Conservation (phyloP, 2,797 vertebrate genomes). For the Sebastiscus albofasciatus region DNA sequence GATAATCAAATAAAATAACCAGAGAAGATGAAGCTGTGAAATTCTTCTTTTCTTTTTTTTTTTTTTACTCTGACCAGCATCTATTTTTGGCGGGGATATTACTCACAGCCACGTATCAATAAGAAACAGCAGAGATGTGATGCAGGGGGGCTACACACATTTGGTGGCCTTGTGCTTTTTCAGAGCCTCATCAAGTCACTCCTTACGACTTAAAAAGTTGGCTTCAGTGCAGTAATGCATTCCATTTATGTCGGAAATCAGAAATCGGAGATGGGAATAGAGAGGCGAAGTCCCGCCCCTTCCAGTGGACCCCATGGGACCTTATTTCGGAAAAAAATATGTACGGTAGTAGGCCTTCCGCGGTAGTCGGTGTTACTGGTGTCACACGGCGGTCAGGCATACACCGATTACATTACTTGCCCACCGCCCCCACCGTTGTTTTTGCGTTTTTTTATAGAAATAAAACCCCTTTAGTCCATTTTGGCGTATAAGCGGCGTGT, state of each 20-base stretch:
- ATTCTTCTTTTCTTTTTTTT: constrained; percentile 1
- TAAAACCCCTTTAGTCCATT: too few relatives aligned
- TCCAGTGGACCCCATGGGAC: too few relatives aligned
- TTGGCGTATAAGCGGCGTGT: too few relatives aligned
- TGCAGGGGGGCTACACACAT: not conserved
- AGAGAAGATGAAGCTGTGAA: constrained; percentile 37
- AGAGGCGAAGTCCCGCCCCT: too few relatives aligned
- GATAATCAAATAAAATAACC: constrained; percentile 53
- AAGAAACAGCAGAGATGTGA: constrained; percentile 29
- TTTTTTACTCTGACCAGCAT: constrained; percentile 17
- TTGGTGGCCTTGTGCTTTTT: constrained; percentile 1
- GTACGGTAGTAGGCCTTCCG: too few relatives aligned
- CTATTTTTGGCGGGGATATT: constrained; percentile 41
- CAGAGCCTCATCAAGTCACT: not conserved
- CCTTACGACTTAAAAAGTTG: not conserved
- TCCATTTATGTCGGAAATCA: not conserved
- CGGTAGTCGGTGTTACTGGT: too few relatives aligned
- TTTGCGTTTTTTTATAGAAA: too few relatives aligned
- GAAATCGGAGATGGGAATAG: too few relatives aligned
- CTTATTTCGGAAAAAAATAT: too few relatives aligned
- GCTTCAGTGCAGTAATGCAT: not conserved
- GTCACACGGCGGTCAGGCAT: too few relatives aligned
- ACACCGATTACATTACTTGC: too few relatives aligned
- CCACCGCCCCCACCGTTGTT: too few relatives aligned
- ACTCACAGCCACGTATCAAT: constrained; percentile 47